Conservation (phyloP, 2,888 invertebrate species). For the Ecliptopera silaceata region DNA sequence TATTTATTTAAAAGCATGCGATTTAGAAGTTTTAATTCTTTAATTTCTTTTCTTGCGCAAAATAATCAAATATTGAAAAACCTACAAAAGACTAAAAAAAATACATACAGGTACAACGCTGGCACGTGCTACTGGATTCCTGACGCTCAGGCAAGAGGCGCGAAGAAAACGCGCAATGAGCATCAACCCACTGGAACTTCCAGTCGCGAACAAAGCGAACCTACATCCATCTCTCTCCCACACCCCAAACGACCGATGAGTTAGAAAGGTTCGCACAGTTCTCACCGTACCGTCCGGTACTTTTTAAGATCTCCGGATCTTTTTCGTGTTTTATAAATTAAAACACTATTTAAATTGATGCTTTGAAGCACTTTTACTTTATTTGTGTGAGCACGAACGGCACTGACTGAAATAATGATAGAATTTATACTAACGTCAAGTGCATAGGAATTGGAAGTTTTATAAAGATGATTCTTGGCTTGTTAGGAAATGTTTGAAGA, state of each 20-base stretch:
- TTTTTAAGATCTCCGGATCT: conserved; percentile 21
- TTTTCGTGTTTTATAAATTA: conserved; percentile 15
- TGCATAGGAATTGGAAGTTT: conserved; percentile 26
- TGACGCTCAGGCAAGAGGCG: conserved; percentile 80
- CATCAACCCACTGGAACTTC: conserved; percentile 32
- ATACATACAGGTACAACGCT: conserved; percentile 93
- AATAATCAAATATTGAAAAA: too few species aligned
- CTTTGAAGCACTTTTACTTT: conserved; percentile 37
- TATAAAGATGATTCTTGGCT: conserved; percentile 14
- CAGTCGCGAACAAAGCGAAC: conserved; percentile 23
- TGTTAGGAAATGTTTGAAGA: conserved; percentile 25
- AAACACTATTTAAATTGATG: conserved; percentile 38
- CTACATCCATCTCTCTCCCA: conserved; percentile 6
- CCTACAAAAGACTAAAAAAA: too few species aligned
- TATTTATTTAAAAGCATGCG: too few species aligned
- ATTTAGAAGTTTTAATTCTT: too few species aligned
- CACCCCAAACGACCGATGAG: neutral
- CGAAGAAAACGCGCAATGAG: conserved; percentile 54
- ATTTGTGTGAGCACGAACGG: conserved; percentile 25
- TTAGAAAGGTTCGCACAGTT: conserved; percentile 11
- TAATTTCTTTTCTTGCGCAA: too few species aligned
- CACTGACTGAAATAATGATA: conserved; percentile 20
- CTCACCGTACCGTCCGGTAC: conserved; percentile 18
- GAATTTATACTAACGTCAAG: conserved; percentile 23
- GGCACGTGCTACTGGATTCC: conserved; percentile 95